These are phyloP conservation scores for Triops cancriformis DNA, from an alignment of 1,140 invertebrate species.

Conservation along the genomic window DNA sequence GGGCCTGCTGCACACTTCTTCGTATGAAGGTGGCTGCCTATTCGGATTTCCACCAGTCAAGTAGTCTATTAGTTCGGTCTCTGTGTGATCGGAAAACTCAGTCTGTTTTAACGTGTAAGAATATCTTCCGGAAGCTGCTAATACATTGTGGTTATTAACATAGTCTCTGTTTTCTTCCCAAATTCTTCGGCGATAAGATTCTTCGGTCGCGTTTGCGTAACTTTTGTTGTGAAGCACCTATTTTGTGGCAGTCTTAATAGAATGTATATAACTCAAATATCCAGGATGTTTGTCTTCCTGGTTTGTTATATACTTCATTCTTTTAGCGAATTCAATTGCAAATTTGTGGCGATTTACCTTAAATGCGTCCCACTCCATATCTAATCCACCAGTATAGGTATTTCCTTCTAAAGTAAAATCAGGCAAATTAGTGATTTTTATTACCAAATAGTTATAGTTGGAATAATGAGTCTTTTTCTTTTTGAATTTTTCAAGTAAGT, in stretches of 20 bases:
- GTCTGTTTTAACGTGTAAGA: conserved; percentile 16
- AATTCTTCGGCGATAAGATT: conserved; percentile 20
- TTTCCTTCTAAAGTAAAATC: not conserved
- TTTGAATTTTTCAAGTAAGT: too few relatives aligned
- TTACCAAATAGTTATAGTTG: too few relatives aligned
- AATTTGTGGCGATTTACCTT: not conserved
- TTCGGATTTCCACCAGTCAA: not conserved
- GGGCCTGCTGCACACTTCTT: not conserved
- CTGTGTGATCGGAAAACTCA: conserved; percentile 17
- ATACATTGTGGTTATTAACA: conserved; percentile 19
- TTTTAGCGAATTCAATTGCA: not conserved
- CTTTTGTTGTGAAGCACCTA: conserved; percentile 36
- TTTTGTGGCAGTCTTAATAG: not conserved
- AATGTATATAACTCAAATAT: too few relatives aligned
- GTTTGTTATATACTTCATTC: not conserved
- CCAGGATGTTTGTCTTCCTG: not conserved
- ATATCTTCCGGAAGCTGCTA: not conserved
- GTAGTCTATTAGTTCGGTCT: not conserved
- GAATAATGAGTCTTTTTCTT: too few relatives aligned
- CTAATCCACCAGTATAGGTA: not conserved
- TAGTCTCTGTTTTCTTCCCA: conserved; percentile 14
- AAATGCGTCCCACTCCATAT: not conserved
- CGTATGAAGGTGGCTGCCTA: not conserved
- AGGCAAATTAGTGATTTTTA: not conserved
- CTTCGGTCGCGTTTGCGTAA: conserved; percentile 7